phyloP scores from a whole-genome alignment of 2,113 vertebrate species.

The Narcine bancroftii region DNA sequence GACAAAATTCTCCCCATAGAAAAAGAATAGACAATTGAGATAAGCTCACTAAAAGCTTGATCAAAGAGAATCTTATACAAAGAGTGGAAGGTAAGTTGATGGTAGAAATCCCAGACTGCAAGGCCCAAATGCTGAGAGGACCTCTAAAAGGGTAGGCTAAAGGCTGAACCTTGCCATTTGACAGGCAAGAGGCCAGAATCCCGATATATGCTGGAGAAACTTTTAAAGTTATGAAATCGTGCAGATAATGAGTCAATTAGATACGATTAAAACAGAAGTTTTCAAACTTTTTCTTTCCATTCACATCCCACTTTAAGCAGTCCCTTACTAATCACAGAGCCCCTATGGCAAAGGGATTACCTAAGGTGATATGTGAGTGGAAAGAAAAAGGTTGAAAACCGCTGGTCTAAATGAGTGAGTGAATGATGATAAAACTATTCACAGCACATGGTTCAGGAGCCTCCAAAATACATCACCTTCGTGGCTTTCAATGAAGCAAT shows the following conservation, averaged over 20 bases:
- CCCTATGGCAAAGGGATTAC: too few relatives aligned
- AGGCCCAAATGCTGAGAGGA: neutral
- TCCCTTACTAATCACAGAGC: too few relatives aligned
- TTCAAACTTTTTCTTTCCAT: too few relatives aligned
- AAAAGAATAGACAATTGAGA: neutral
- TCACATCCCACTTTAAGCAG: too few relatives aligned
- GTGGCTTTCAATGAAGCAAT: neutral
- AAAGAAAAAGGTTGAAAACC: too few relatives aligned
- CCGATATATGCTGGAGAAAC: too few relatives aligned
- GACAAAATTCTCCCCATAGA: neutral
- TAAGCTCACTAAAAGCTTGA: neutral
- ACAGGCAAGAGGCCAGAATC: neutral
- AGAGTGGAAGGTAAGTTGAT: neutral
- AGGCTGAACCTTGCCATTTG: too few relatives aligned
- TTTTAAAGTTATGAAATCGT: too few relatives aligned
- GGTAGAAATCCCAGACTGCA: neutral
- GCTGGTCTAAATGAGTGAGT: constrained; percentile 7
- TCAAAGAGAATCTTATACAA: neutral
- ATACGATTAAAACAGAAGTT: too few relatives aligned
- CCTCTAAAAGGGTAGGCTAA: neutral
- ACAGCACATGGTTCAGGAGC: neutral
- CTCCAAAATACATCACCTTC: neutral
- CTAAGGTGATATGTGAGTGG: too few relatives aligned
- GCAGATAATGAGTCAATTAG: too few relatives aligned
- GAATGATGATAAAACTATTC: neutral